Evolutionary conservation across 2,888 invertebrate species (phyloP).

Genomic region (Perizoma flavofasciatum): DNA sequence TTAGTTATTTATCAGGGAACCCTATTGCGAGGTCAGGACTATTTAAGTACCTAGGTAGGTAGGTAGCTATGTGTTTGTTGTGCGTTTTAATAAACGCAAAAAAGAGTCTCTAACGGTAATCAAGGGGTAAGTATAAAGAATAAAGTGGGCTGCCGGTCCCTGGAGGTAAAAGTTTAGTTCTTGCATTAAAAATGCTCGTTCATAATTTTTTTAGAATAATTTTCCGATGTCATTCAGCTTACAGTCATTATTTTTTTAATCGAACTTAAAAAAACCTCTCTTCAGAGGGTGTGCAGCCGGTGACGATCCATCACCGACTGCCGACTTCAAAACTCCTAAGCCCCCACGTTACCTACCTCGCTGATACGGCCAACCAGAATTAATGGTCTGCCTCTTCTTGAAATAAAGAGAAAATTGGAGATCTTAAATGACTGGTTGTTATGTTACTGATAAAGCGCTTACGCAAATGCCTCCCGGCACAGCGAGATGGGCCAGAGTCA

Average conservation of each 20-base stretch:
- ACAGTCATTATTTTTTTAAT: not conserved
- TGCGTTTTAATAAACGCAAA: too few relatives aligned
- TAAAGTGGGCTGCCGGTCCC: too few relatives aligned
- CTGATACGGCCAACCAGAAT: slow-evolving; percentile 59
- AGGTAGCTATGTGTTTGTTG: too few relatives aligned
- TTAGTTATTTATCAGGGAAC: too few relatives aligned
- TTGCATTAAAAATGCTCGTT: too few relatives aligned
- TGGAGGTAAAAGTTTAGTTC: too few relatives aligned
- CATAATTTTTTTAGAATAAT: too few relatives aligned
- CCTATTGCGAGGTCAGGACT: too few relatives aligned
- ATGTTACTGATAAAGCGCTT: slow-evolving; percentile 61
- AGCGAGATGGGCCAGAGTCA: slow-evolving; percentile 71
- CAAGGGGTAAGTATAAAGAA: too few relatives aligned
- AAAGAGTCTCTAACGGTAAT: too few relatives aligned
- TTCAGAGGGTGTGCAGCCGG: slow-evolving; percentile 60
- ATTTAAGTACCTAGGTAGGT: too few relatives aligned
- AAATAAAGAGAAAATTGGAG: slow-evolving; percentile 23
- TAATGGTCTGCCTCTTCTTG: slow-evolving; percentile 42
- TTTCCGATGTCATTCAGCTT: too few relatives aligned
- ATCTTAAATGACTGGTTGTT: slow-evolving; percentile 49
- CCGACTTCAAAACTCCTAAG: slow-evolving; percentile 45
- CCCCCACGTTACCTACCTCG: slow-evolving; percentile 67
- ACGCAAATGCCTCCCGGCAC: slow-evolving; percentile 75
- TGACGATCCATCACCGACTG: slow-evolving; percentile 79
- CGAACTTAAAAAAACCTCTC: slow-evolving; percentile 42